phyloP scores from a whole-genome alignment of 2,888 invertebrate species.

The Chaetoderma sp. region DNA sequence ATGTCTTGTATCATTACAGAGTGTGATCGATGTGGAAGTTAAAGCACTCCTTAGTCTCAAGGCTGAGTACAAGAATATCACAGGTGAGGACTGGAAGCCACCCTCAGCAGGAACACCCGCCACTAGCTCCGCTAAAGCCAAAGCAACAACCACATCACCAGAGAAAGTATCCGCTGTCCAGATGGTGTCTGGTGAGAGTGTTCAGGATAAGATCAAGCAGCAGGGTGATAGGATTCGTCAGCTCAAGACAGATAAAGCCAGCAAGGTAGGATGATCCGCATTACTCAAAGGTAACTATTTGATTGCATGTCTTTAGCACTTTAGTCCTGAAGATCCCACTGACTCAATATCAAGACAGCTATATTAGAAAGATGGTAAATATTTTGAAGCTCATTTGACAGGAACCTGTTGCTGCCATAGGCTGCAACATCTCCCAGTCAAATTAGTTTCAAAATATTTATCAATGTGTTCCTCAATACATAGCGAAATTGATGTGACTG shows the following conservation, averaged over 20 bases:
- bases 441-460: too few species aligned
- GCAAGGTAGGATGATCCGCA: conserved; percentile 71
- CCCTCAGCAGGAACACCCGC: conserved; percentile 16
- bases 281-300: background rate
- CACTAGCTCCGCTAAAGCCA: background rate
- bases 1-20: conserved; percentile 34
- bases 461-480: too few species aligned
- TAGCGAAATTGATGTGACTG: too few species aligned
- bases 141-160: conserved; percentile 17
- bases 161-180: conserved; percentile 14
- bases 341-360: too few species aligned
- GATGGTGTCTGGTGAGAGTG: conserved; percentile 8
- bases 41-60: conserved; percentile 78
- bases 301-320: too few species aligned
- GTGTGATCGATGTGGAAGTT: conserved; percentile 73
- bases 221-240: conserved; percentile 81
- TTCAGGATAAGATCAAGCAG: conserved; percentile 70
- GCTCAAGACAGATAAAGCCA: conserved; percentile 78
- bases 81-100: conserved; percentile 78
- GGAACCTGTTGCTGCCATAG: too few species aligned
- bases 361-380: too few species aligned
- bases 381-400: too few species aligned
- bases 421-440: too few species aligned
- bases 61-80: conserved; percentile 79
- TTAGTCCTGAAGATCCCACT: too few species aligned